A percentile compares a stretch with the other conserved stretches of the same genome.
phyloP scores from a whole-genome alignment of 2,797 vertebrate genomes.

The Telmatherina bonti region DNA sequence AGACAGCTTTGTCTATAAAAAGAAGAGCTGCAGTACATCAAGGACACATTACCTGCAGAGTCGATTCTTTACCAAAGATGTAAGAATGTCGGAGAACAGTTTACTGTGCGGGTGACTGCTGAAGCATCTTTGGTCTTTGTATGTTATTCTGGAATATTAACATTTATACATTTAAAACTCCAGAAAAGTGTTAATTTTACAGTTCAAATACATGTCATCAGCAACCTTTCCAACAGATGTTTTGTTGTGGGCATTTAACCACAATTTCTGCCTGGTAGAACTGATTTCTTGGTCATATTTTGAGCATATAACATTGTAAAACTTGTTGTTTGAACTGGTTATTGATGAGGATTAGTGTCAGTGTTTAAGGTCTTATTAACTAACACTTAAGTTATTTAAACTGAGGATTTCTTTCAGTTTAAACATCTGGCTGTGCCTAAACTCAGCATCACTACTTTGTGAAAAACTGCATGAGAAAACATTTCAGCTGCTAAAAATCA shows the following conservation, averaged over 20 bases:
- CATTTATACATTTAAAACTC: not conserved
- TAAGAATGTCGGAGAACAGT: conserved; percentile 89
- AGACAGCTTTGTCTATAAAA: accelerated
- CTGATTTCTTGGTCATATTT: too few relatives aligned
- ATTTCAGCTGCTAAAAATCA: not conserved
- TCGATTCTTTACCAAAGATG: conserved; percentile 86
- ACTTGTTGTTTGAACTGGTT: not conserved
- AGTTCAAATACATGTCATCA: too few relatives aligned
- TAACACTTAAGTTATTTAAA: not conserved
- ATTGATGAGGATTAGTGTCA: not conserved
- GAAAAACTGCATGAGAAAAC: not conserved
- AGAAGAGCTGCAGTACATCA: not conserved
- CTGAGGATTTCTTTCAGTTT: too few relatives aligned
- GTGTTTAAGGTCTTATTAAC: not conserved
- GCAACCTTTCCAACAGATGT: too few relatives aligned
- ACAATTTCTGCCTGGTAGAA: too few relatives aligned
- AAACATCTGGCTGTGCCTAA: too few relatives aligned
- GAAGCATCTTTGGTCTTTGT: conserved; percentile 90
- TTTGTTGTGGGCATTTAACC: too few relatives aligned
- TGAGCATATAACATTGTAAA: too few relatives aligned
- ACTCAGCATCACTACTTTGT: not conserved
- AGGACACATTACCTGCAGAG: conserved; percentile 86
- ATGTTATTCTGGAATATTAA: conserved; percentile 80
- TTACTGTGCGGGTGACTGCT: conserved; percentile 81
- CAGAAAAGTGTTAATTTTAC: too few relatives aligned